Percentiles rank a stretch among this genome's conserved stretches.
phyloP scores from a whole-genome alignment of 2,888 invertebrate genomes.

The Pharmacophagus antenor region DNA sequence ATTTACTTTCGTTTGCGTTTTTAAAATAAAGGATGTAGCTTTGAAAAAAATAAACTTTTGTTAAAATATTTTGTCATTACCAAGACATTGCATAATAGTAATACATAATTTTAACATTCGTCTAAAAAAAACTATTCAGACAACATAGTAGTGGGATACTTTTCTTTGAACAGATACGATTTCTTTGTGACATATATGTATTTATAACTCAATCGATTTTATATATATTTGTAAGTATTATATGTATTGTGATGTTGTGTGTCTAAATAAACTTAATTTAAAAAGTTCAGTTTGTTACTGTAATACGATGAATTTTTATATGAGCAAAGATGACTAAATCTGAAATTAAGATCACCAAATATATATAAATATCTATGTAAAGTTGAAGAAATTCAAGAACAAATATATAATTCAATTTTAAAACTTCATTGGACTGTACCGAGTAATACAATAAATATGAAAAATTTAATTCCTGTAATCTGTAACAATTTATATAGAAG shows the following conservation, averaged over 20 bases:
- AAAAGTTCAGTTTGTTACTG: not conserved
- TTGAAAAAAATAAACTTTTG: too few relatives aligned
- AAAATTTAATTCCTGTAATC: too few relatives aligned
- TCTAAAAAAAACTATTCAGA: not conserved
- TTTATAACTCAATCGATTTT: slow-evolving; percentile 3
- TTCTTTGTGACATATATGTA: not conserved
- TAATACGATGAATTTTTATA: not conserved
- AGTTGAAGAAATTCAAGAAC: not conserved
- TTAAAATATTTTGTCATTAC: too few relatives aligned
- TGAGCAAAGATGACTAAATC: slow-evolving; percentile 1
- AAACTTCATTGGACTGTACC: too few relatives aligned
- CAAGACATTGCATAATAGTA: too few relatives aligned
- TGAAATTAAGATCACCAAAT: not conserved
- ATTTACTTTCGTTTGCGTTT: not conserved
- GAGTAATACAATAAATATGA: too few relatives aligned
- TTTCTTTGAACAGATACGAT: not conserved
- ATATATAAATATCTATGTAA: not conserved
- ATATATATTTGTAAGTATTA: not conserved
- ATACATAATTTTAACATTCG: too few relatives aligned
- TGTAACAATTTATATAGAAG: too few relatives aligned
- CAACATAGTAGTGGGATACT: not conserved
- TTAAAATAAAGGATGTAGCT: too few relatives aligned
- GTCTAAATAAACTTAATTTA: not conserved
- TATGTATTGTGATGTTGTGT: too few relatives aligned
- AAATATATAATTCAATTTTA: not conserved